phyloP scores from a whole-genome alignment of 2,797 vertebrate species.

The Rhyacichthys aspro region DNA sequence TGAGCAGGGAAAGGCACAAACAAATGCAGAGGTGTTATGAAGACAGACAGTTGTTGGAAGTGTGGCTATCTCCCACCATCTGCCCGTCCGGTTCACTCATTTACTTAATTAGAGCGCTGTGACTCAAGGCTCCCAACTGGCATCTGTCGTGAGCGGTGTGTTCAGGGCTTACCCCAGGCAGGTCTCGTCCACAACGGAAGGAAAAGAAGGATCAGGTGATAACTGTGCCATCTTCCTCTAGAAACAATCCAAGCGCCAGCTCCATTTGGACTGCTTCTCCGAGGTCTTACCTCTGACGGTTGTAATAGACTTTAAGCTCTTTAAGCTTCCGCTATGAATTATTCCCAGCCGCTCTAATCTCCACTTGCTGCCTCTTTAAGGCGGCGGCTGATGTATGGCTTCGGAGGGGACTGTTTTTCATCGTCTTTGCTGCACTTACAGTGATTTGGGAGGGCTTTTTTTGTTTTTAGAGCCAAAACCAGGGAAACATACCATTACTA shows the following conservation, averaged over 20 bases:
- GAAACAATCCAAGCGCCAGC: slow-evolving; percentile 37
- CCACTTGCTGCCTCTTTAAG: slow-evolving; percentile 13
- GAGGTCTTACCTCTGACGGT: neutral
- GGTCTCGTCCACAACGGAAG: slow-evolving; percentile 22
- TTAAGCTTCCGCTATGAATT: slow-evolving; percentile 43
- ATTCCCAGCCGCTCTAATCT: slow-evolving; percentile 35
- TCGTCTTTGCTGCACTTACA: neutral
- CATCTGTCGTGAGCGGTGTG: slow-evolving; percentile 21
- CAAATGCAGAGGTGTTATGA: slow-evolving; percentile 40
- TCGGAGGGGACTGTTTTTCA: slow-evolving; percentile 2
- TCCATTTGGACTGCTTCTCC: slow-evolving; percentile 21
- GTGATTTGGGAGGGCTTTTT: neutral
- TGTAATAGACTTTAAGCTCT: slow-evolving; percentile 31
- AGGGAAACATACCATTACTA: neutral
- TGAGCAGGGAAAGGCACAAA: too few relatives aligned
- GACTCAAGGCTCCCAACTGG: slow-evolving; percentile 50
- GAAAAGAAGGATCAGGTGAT: slow-evolving; percentile 41
- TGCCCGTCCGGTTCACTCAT: slow-evolving; percentile 61
- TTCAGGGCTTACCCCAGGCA: slow-evolving; percentile 43
- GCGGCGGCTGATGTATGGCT: neutral
- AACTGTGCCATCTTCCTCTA: too few relatives aligned
- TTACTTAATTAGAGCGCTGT: slow-evolving; percentile 67
- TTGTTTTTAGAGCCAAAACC: neutral
- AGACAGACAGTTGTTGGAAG: slow-evolving; percentile 56
- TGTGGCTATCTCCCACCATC: slow-evolving; percentile 62